Base-by-base conservation (phyloP, 1,140 invertebrate species). In the Drosophila sulfurigaster region DNA sequence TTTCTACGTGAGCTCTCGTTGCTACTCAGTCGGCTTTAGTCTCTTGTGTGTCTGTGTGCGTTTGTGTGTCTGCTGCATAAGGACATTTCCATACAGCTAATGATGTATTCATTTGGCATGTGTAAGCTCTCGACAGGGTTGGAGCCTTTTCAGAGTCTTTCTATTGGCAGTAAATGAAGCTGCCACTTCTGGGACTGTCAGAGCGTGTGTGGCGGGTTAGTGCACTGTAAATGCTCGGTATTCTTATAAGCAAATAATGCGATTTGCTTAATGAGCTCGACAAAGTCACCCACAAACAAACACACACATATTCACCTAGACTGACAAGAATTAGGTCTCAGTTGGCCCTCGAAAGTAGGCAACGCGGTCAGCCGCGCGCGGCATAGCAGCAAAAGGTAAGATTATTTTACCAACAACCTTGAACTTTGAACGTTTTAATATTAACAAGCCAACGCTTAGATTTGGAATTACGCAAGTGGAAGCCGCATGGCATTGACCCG, bases 11-110 rank as follows among this genome's bases (percentile, higher is more conserved):
- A 6, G 30, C 30, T 32, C 30, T 32, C 30, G 30, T 78, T 64
- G 65, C 58, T 69, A 67, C 49, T 79, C 51, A 67, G 52, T 64
- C 51, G 71, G 78, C 82, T 82, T 74, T 79, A 73, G 59, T 71
- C 79, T 82, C 79, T 75, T 87, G 41, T 70, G 35, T 48, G 30
- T 49, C 46, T 45, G 20, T 87, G 41, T 70, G 35, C 38, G 30
- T 49, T 54, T 45, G 20, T 65, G 32, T 59, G 56, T 28, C 2
- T 58, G 65, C 45, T 62, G 49, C 58, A 45, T 66, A 77, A 64
- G 80, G 73, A 83, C 85, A 88, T 78, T 88, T 7, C 88, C 60
- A 83, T 88, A 73, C 80, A 87, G 83, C 83, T 87, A 87, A 87
- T 87, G 80, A 87, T 80, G 83, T 87, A 87, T 87, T 87, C 83